Conservation (phyloP, 2,113 vertebrate species). For the Leptodactylus fuscus region DNA sequence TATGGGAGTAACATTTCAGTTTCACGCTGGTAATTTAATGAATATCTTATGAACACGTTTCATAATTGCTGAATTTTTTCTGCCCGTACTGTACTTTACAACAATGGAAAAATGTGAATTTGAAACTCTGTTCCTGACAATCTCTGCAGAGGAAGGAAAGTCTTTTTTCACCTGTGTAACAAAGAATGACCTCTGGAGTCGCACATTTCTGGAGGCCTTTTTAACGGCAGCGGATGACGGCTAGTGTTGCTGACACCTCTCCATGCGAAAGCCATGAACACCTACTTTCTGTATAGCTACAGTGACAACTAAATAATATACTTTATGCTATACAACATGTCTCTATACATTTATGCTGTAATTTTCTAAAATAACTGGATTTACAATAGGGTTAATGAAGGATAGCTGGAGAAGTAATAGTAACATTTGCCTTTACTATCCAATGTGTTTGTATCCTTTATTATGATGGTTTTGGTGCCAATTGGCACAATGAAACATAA, state of each 20-base stretch:
- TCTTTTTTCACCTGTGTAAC: constrained; percentile 18
- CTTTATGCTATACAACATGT: background rate
- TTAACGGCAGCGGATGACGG: background rate
- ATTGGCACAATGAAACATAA: too few relatives aligned
- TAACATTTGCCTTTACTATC: background rate
- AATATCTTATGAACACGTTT: background rate
- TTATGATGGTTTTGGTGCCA: too few relatives aligned
- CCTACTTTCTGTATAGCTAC: background rate
- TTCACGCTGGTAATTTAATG: background rate
- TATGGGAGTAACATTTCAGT: background rate
- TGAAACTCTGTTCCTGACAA: background rate
- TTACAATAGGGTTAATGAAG: background rate
- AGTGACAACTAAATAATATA: background rate
- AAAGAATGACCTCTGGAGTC: constrained; percentile 43
- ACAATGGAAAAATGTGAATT: background rate
- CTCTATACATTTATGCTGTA: background rate
- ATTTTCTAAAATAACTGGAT: background rate
- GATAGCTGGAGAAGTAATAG: background rate
- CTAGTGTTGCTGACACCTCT: background rate
- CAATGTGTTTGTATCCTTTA: too few relatives aligned
- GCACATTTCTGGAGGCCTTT: constrained; percentile 34
- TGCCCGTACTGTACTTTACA: too few relatives aligned
- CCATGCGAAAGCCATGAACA: background rate
- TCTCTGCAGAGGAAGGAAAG: background rate
- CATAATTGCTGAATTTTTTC: background rate